Percentiles rank a stretch among this genome's conserved stretches.
Conservation (phyloP, 2,888 invertebrate species). For the Chalcis sispes region DNA sequence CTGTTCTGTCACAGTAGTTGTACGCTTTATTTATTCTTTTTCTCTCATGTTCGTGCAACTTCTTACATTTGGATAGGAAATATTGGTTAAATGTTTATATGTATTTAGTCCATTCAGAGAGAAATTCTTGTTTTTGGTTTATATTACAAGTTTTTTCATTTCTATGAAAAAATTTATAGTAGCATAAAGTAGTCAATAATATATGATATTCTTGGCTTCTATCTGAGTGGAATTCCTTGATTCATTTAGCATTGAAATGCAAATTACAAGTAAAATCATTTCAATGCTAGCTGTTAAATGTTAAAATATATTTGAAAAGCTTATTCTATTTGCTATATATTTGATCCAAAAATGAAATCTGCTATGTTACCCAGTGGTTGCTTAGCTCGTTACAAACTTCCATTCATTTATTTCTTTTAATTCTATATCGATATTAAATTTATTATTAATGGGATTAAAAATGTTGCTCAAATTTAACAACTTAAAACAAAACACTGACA, state of each 20-base stretch:
- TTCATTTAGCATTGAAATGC: slow-evolving; percentile 44
- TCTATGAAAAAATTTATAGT: too few species aligned
- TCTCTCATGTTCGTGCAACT: slow-evolving; percentile 59
- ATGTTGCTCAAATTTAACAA: slow-evolving; percentile 8
- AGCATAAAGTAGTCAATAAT: neutral
- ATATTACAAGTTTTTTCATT: neutral
- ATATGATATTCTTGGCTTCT: slow-evolving; percentile 8
- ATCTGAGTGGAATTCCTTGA: slow-evolving; percentile 49
- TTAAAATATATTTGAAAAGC: slow-evolving; percentile 43
- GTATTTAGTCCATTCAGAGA: slow-evolving; percentile 45
- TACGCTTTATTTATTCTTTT: slow-evolving; percentile 65
- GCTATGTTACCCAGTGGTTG: slow-evolving; percentile 46
- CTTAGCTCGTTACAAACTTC: slow-evolving; percentile 39
- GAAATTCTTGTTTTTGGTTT: slow-evolving; percentile 13
- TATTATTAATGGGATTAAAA: slow-evolving; percentile 21
- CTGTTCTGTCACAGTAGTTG: slow-evolving; percentile 74
- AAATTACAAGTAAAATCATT: slow-evolving; percentile 25
- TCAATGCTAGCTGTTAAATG: slow-evolving; percentile 48
- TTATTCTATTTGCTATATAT: slow-evolving; percentile 54
- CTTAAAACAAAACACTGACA: neutral
- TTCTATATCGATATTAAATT: slow-evolving; percentile 21
- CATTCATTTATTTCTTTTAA: slow-evolving; percentile 18
- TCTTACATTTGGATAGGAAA: slow-evolving; percentile 50
- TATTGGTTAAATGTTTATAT: slow-evolving; percentile 36
- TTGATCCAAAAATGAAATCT: slow-evolving; percentile 28